Base-by-base conservation (phyloP, 2,888 invertebrate species). In the Polyommatus icarus region DNA sequence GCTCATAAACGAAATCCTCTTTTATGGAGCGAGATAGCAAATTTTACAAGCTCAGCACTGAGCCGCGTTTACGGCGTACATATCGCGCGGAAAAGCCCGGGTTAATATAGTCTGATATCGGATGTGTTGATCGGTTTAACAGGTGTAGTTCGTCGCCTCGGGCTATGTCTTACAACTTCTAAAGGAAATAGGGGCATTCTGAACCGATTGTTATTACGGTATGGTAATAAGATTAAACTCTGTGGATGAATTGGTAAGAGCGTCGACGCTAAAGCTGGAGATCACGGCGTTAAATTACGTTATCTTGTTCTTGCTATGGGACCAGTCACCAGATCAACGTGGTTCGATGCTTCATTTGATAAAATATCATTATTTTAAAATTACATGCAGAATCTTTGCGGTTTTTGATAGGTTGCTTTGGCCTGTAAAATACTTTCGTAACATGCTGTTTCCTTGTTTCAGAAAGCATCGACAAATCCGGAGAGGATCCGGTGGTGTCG, bases 1-100 rank as follows among this genome's bases (percentile, higher is more conserved):
- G 85, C 87, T 87, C 90, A 91, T 93, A 93, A 93, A 93, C 91
- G 89, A 89, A 91, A 92, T 92, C 92, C 91, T 85, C 85, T 84
- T 91, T 93, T 93, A 92, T 91, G 87, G 89, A 84, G 84, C 87
- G 86, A 88, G 89, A 91, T 91, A 87, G 89, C 87, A 81, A 83
- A 89, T 89, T 90, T 90, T 89, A 90, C 90, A 90, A 86, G 87
- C 87, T 83, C 85, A 86, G 84, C 54, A 83, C 84, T 82, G 83
- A 88, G 89, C 89, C 88, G 87, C 83, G 84, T 88, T 89, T 88
- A 86, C 85, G 84, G 83, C 84, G 82, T 86, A 84, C 84, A 87
- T 85, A 82, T 83, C 57, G 59, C 15, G 61, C 72, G 57, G 67
- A 50, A 40, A 73, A 59, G 18, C 77, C 54, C 24, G n/a, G 54